Evolutionary conservation across 2,888 invertebrate species (phyloP).

Genomic region (Lordiphosa andalusiaca): DNA sequence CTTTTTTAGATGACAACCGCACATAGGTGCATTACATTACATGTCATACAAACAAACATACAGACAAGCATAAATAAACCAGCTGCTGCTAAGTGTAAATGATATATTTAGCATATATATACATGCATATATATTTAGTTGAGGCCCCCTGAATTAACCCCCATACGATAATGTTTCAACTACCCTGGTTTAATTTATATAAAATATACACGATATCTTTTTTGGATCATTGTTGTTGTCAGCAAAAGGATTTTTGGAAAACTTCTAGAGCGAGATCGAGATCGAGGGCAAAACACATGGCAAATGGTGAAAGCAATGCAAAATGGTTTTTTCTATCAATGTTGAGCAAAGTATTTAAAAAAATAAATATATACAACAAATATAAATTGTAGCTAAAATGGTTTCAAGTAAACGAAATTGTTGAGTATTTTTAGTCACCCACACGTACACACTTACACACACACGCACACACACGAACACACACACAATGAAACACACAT

Average conservation of each 20-base stretch:
- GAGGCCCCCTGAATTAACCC: neutral
- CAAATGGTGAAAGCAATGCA: constrained; percentile 64
- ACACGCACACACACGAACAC: constrained; percentile 8
- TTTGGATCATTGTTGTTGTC: constrained; percentile 55
- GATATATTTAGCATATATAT: constrained; percentile 40
- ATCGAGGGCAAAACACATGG: constrained; percentile 54
- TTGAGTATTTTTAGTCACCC: constrained; percentile 79
- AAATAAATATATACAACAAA: constrained; percentile 44
- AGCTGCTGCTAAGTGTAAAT: constrained; percentile 3
- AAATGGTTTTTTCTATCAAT: constrained; percentile 49
- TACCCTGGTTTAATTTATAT: constrained; percentile 2
- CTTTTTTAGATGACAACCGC: constrained; percentile 37
- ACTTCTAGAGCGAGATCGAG: constrained; percentile 36
- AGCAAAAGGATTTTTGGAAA: constrained; percentile 51
- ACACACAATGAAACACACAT: constrained; percentile 11
- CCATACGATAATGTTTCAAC: constrained; percentile 2
- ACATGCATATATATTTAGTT: constrained; percentile 41
- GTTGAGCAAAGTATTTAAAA: constrained; percentile 31
- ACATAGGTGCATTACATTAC: constrained; percentile 54
- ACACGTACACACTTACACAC: constrained; percentile 18
- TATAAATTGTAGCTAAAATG: constrained; percentile 74
- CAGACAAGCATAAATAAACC: neutral
- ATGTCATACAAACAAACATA: neutral
- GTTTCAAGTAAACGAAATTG: constrained; percentile 80
- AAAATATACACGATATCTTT: constrained; percentile 22